Evolutionary conservation across 2,888 invertebrate genomes (phyloP).

Genomic region (Anodontia alba): DNA sequence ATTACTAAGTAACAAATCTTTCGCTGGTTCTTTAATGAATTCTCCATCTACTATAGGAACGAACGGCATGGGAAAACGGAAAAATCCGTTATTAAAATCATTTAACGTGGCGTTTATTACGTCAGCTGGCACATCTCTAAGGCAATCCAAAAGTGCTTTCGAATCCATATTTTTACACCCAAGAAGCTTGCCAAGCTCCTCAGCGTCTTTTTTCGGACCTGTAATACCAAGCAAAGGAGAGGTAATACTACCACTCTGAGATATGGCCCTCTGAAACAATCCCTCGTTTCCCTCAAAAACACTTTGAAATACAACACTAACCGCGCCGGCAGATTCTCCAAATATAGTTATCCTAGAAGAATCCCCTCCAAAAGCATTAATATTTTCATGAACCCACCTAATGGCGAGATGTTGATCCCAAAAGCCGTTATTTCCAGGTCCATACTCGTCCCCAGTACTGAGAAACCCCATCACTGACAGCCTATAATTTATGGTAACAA

Average conservation of each 20-base stretch:
- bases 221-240: not conserved
- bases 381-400: constrained; percentile 1
- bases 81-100: no score
- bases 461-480: not conserved
- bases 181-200: no score
- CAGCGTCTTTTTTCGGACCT: no score
- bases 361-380: not conserved
- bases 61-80: no score
- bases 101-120: no score
- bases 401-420: not conserved
- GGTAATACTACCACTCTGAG: not conserved
- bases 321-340: not conserved
- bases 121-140: no score
- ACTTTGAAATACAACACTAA: not conserved
- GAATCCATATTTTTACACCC: no score
- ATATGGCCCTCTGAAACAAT: not conserved
- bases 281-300: not conserved
- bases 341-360: not conserved
- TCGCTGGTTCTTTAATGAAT: no score
- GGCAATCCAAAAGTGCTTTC: no score
- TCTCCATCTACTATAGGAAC: no score
- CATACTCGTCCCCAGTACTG: not conserved
- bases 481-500: not conserved
- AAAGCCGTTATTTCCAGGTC: not conserved
- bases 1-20: no score